Base-by-base conservation (phyloP, 2,888 invertebrate species). In the Ypsolopha scabrella region DNA sequence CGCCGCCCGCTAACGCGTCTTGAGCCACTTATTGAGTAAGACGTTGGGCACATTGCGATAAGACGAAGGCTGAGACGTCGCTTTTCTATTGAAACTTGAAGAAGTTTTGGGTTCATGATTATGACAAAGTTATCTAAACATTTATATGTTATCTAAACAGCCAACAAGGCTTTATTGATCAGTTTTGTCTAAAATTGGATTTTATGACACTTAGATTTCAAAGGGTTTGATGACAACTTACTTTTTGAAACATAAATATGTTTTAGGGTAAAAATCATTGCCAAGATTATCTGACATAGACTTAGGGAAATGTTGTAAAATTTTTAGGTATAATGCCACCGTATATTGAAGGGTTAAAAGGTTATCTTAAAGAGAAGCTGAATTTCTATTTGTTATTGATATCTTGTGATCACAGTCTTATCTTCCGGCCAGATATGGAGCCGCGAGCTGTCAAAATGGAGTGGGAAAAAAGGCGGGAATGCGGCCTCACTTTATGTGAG, bases 401-500 rank as follows among this genome's bases (percentile, higher is more conserved):
- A 11, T 24, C 35, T 41, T 81, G 81, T 85, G 83, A 77, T 78
- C 85, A 60, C 80, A 62, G 78, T 80, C 82, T 85, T 85, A 85
- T 66, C 68, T 74, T 75, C 75, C 71, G 78, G 78, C 85, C 82
- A 85, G 86, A 86, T 85, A 86, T 83, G 83, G 86, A 81, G 86
- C 86, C 85, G 72, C 86, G 86, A 85, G 79, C 85, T 85, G 86
- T 86, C 85, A 85, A 85, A 85, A 83, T 85, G 86, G 86, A 86
- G 85, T 83, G 85, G 86, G 86, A 87, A 87, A 87, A 87, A 87
- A 87, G 87, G 87, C 87, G 87, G 87, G 87, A 87, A 87, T 87
- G 87, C 76, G 87, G 86, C 85, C 65, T 76, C 82, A 76, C 80
- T 86, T 87, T 86, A 87, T 86, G 83, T 80, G 87, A 79, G 78